Evolutionary conservation across 1,140 invertebrate species (phyloP).

Genomic region (Tetramorium simillimum): DNA sequence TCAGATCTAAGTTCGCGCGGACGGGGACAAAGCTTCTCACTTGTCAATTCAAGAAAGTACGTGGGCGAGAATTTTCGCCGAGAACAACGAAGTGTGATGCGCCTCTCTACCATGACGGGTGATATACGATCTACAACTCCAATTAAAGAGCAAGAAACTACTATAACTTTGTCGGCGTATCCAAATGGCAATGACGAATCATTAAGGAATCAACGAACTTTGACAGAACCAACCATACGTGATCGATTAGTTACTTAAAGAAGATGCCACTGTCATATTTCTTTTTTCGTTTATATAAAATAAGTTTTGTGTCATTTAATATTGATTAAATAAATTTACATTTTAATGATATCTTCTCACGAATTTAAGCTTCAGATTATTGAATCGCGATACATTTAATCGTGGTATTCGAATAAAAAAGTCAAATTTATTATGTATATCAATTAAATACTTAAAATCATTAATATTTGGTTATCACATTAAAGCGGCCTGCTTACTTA

Average conservation of each 20-base stretch:
- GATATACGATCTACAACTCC: constrained; percentile 51
- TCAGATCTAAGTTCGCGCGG: constrained; percentile 74
- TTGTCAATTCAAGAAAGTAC: constrained; percentile 76
- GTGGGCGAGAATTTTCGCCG: constrained; percentile 74
- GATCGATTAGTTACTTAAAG: constrained; percentile 19
- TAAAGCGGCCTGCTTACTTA: not conserved
- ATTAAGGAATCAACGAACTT: constrained; percentile 55
- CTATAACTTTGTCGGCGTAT: constrained; percentile 70
- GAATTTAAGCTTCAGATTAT: not conserved
- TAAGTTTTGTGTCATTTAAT: not conserved
- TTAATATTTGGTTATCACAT: not conserved
- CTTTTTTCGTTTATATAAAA: not conserved
- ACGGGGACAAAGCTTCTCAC: constrained; percentile 77
- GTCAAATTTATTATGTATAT: not conserved
- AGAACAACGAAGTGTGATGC: constrained; percentile 75
- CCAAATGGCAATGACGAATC: constrained; percentile 74
- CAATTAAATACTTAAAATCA: not conserved
- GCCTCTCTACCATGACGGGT: constrained; percentile 63
- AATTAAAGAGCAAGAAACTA: constrained; percentile 77
- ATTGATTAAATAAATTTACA: not conserved
- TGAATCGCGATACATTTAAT: not conserved
- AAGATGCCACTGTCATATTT: not conserved
- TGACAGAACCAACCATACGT: not conserved
- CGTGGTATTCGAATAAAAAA: not conserved
- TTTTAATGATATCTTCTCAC: not conserved